These are phyloP conservation scores for Papio anubis DNA, from an alignment of 2,113 vertebrate genomes.

Conservation along the genomic window DNA sequence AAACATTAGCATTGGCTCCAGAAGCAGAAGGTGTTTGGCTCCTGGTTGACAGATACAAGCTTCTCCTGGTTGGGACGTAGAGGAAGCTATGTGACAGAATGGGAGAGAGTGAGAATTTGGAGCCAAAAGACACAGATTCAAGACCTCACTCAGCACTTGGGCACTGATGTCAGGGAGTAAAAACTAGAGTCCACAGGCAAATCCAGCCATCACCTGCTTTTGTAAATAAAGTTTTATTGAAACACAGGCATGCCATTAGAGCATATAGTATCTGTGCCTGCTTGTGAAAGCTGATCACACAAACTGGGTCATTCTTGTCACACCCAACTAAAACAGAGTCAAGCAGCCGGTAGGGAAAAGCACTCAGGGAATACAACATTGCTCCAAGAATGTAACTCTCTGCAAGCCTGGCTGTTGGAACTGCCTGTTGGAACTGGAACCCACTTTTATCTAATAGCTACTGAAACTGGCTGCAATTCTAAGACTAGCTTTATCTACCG, in stretches of 20 bases:
- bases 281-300: background rate
- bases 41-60: background rate
- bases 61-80: accelerated
- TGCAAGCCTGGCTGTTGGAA: background rate
- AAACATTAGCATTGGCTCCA: background rate
- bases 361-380: background rate
- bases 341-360: background rate
- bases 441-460: background rate
- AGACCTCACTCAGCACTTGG: background rate
- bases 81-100: background rate
- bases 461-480: background rate
- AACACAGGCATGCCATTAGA: background rate
- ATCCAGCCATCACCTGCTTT: background rate
- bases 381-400: background rate
- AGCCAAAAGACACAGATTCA: background rate
- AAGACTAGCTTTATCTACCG: background rate
- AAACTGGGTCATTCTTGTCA: background rate
- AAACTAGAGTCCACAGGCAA: background rate
- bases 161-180: background rate
- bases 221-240: background rate
- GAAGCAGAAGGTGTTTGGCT: background rate
- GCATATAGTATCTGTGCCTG: too few relatives aligned
- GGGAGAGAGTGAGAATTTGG: background rate
- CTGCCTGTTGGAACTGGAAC: background rate
- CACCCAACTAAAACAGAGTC: background rate